Base-by-base conservation (phyloP, 2,797 vertebrate genomes). In the Zonotrichia albicollis region DNA sequence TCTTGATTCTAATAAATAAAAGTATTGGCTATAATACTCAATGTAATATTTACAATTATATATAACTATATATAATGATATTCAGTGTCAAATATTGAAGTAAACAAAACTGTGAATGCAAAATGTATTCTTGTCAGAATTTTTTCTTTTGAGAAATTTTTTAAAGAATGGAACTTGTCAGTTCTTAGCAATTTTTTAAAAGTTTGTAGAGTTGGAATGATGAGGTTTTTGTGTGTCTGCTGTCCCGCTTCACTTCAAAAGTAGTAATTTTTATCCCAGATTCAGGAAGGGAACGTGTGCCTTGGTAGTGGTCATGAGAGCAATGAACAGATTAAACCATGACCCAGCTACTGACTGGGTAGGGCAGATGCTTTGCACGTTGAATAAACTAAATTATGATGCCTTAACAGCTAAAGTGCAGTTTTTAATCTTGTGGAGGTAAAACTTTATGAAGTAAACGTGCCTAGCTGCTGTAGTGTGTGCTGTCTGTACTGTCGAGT, bases 231-330 rank as follows among this genome's bases (percentile, higher is more conserved):
- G 13, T 5, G 18, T 9, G 7, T 32, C 19, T 45, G 15, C 11
- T 71, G 26, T 54, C 32, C 29, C 30, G 34, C 30, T 21, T 38
- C 42, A 13, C 25, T 50, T 80, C 48, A 53, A 26, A 71, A 46
- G 6, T 10, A 18, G 9, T 5, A 1, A 27, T 54, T 76, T 65
- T 72, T 62, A 32, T 54, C 16, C 36, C 43, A 61, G 17, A 29
- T 42, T 32, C 0, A 6, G 60, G 50, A 46, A 58, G 30, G 21
- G 38, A 58, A n/a, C 0, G 0, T 8, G 25, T 29, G 34, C 43
- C 19, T 61, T 25, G n/a, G 7, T 36, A 45, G 34, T 11, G 6
- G 21, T 22, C 32, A 11, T 27, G 26, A 68, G 19, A 81, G 18
- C 29, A 65, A 20, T 0, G 1, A 57, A 26, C 17, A 46, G 8